Evolutionary conservation across 2,888 invertebrate genomes (phyloP).

Genomic region (Congeria kusceri): DNA sequence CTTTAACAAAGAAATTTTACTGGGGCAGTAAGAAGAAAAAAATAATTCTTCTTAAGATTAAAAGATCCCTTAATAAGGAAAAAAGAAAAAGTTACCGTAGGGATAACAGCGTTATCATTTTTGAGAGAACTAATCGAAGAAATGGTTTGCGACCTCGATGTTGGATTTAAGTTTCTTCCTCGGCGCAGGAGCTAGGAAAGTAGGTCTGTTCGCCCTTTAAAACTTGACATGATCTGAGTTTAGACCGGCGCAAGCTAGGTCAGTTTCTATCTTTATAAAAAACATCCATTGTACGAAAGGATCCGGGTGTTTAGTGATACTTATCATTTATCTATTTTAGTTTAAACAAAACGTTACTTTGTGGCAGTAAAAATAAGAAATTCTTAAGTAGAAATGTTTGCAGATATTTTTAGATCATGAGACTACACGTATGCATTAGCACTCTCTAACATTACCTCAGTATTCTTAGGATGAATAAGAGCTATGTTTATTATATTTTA

Average conservation of each 20-base stretch:
- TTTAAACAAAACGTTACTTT: conserved; percentile 16
- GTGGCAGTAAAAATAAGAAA: not conserved
- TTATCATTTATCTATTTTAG: not conserved
- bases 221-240: conserved; percentile 95
- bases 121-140: conserved; percentile 91
- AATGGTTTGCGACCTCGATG: conserved; percentile 94
- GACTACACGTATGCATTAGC: too few species aligned
- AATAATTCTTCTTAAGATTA: conserved; percentile 33
- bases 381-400: too few species aligned
- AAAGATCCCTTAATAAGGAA: conserved; percentile 55
- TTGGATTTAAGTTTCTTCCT: conserved; percentile 92
- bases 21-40: conserved; percentile 68
- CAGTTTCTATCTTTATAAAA: conserved; percentile 90
- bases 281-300: conserved; percentile 93
- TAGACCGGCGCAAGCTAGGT: conserved; percentile 94
- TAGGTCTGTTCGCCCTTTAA: conserved; percentile 90
- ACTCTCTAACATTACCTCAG: too few species aligned
- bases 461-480: too few species aligned
- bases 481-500: too few species aligned
- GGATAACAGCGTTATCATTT: conserved; percentile 94
- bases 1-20: conserved; percentile 59
- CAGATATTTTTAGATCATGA: too few species aligned
- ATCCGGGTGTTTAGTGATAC: conserved; percentile 82
- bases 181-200: conserved; percentile 89
- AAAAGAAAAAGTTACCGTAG: conserved; percentile 91